These are phyloP conservation scores for Paradoxurus hermaphroditus DNA, from an alignment of 2,113 vertebrate species.

Conservation along the genomic window DNA sequence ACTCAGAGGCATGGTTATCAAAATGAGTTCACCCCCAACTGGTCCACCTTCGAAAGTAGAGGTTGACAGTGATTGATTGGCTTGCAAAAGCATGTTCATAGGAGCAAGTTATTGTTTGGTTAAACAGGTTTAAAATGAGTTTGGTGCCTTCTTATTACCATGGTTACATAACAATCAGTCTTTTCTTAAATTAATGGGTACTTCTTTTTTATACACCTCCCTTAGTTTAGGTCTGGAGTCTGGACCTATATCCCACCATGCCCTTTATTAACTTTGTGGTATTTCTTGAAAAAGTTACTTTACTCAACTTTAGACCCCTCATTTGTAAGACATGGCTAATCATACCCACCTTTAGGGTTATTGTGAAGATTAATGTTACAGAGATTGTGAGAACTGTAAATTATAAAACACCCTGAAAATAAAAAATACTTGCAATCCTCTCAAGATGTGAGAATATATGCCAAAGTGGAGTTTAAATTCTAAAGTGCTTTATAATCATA, in stretches of 20 bases:
- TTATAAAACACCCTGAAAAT: not conserved
- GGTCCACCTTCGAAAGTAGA: not conserved
- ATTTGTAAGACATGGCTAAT: not conserved
- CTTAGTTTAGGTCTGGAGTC: not conserved
- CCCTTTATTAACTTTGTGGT: not conserved
- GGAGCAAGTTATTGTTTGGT: not conserved
- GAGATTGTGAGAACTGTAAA: not conserved
- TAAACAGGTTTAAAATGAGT: not conserved
- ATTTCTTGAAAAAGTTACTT: not conserved
- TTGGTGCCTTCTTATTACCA: not conserved
- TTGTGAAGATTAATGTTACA: constrained; percentile 7
- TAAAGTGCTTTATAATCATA: not conserved
- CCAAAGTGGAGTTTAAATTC: not conserved
- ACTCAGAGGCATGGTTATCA: not conserved
- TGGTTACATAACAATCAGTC: not conserved
- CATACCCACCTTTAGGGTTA: not conserved
- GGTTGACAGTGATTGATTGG: not conserved
- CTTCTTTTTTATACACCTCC: not conserved
- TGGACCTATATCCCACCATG: not conserved
- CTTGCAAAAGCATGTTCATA: not conserved
- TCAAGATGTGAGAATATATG: not conserved
- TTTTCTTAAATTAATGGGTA: not conserved
- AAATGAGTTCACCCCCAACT: not conserved
- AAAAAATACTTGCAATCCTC: not conserved
- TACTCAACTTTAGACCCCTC: not conserved